Percentiles rank a stretch among this genome's conserved stretches.
Conservation (phyloP, 2,888 invertebrate species). For the Aquatica leii region DNA sequence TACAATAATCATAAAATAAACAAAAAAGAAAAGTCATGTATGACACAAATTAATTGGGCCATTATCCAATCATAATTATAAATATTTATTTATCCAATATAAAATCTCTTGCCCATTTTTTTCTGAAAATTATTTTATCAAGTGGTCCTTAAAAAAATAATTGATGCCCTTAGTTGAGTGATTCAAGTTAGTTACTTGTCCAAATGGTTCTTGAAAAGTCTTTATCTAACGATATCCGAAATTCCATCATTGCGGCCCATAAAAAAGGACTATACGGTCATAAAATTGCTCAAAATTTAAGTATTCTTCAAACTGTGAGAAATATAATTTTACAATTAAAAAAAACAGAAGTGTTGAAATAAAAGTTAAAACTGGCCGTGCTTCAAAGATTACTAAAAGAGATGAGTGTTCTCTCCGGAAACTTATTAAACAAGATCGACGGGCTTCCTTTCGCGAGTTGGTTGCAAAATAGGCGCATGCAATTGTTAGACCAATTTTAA, state of each 20-base stretch:
- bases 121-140: too few relatives aligned
- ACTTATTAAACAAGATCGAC: not conserved
- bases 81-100: too few relatives aligned
- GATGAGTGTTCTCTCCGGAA: not conserved
- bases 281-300: not conserved
- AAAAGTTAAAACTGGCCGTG: too few relatives aligned
- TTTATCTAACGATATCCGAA: too few relatives aligned
- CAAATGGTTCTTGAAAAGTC: not conserved
- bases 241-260: too few relatives aligned
- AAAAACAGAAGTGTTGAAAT: not conserved
- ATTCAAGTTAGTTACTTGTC: not conserved
- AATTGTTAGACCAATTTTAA: too few relatives aligned
- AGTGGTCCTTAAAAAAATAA: not conserved
- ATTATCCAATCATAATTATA: not conserved
- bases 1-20: too few relatives aligned
- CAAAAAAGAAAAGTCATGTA: too few relatives aligned
- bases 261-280: not conserved
- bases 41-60: not conserved
- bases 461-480: too few relatives aligned
- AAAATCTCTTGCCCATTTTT: too few relatives aligned
- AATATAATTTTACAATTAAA: not conserved
- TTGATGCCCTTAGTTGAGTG: not conserved
- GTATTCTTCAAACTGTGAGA: not conserved
- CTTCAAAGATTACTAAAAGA: too few relatives aligned
- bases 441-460: not conserved